Evolutionary conservation across 2,797 vertebrate genomes (phyloP).

Genomic region (Telmatherina bonti): DNA sequence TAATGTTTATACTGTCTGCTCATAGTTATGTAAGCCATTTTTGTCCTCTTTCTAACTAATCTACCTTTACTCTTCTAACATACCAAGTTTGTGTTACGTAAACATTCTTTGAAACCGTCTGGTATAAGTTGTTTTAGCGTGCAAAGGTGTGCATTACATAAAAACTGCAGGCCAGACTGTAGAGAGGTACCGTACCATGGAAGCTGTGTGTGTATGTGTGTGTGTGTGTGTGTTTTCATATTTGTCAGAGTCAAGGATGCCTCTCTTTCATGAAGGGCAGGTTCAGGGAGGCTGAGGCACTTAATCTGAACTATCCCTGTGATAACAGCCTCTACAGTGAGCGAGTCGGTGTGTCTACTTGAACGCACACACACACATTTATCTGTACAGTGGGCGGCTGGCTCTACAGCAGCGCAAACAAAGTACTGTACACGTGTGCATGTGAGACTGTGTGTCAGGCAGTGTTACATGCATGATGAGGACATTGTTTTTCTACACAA

Average conservation of each 20-base stretch:
- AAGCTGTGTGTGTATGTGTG: slow-evolving; percentile 30
- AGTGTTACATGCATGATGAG: slow-evolving; percentile 47
- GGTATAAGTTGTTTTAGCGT: slow-evolving; percentile 65
- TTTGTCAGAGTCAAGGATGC: slow-evolving; percentile 70
- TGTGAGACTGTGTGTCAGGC: slow-evolving; percentile 15
- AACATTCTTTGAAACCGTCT: slow-evolving; percentile 67
- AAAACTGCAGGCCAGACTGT: slow-evolving; percentile 70
- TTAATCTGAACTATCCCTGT: slow-evolving; percentile 71
- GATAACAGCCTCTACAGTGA: slow-evolving; percentile 73
- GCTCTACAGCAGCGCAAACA: slow-evolving; percentile 55
- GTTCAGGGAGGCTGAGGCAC: slow-evolving; percentile 70
- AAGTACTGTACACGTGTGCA: slow-evolving; percentile 29
- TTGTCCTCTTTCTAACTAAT: slow-evolving; percentile 73
- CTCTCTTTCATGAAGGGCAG: slow-evolving; percentile 72
- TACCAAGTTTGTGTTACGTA: slow-evolving; percentile 76
- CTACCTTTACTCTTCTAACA: slow-evolving; percentile 73
- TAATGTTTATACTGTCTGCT: slow-evolving; percentile 84
- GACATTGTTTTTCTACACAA: slow-evolving; percentile 60
- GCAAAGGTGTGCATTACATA: slow-evolving; percentile 78
- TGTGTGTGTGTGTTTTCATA: slow-evolving; percentile 33
- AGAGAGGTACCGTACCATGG: slow-evolving; percentile 58
- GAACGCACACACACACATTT: slow-evolving; percentile 43
- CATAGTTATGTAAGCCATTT: slow-evolving; percentile 78
- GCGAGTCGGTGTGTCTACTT: slow-evolving; percentile 55
- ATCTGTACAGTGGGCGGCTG: slow-evolving; percentile 51